These are phyloP conservation scores for Idaea straminata DNA, from an alignment of 2,888 invertebrate genomes.

Conservation along the genomic window DNA sequence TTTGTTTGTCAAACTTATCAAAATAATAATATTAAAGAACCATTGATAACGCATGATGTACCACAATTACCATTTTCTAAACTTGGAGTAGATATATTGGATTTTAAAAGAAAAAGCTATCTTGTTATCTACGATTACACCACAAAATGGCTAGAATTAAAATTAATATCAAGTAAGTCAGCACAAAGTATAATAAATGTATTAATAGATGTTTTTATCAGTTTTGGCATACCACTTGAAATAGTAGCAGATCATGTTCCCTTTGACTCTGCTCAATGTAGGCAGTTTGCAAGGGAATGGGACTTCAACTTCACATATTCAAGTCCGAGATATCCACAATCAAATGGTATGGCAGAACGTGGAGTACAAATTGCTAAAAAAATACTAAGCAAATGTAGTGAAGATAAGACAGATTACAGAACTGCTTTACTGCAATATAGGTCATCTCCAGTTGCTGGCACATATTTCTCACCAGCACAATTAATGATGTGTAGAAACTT, in stretches of 20 bases:
- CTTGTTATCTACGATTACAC: conserved; percentile 12
- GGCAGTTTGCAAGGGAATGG: conserved; percentile 8
- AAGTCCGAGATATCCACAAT: conserved; percentile 10
- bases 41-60: conserved; percentile 19
- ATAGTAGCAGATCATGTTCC: conserved; percentile 15
- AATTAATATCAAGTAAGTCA: conserved; percentile 15
- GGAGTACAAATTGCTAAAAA: conserved; percentile 13
- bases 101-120: conserved; percentile 20
- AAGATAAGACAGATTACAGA: too few relatives aligned
- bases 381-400: conserved; percentile 10
- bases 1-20: conserved; percentile 27
- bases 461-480: too few relatives aligned
- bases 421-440: too few relatives aligned
- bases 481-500: too few relatives aligned
- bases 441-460: too few relatives aligned
- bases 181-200: conserved; percentile 17
- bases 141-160: conserved; percentile 16
- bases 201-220: too few relatives aligned
- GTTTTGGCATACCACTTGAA: too few relatives aligned
- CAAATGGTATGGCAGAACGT: conserved; percentile 15
- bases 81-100: conserved; percentile 22
- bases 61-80: conserved; percentile 24
- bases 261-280: conserved; percentile 11
- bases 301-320: conserved; percentile 9
- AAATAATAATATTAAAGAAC: conserved; percentile 24